phyloP scores from a whole-genome alignment of 2,888 invertebrate species.

The Stegana nigrithorax region DNA sequence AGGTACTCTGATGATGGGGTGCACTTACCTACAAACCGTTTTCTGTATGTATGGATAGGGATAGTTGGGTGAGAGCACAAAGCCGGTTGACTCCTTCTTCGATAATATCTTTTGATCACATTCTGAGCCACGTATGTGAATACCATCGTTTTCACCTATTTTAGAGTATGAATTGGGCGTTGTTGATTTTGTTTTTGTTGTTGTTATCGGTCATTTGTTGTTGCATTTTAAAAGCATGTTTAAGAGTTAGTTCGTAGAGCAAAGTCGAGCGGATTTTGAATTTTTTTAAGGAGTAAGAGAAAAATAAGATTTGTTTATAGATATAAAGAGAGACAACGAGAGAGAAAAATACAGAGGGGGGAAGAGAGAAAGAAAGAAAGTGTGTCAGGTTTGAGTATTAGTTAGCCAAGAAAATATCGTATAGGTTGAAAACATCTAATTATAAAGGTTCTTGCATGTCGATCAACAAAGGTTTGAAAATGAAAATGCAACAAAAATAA shows the following conservation, averaged over 20 bases:
- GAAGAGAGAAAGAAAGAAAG: conserved; percentile 19
- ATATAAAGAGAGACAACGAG: background rate
- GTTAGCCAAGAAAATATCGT: no score
- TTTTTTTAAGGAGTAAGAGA: no score
- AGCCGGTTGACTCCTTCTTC: conserved; percentile 91
- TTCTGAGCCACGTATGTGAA: conserved; percentile 96
- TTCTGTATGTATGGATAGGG: conserved; percentile 95
- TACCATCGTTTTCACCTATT: conserved; percentile 86
- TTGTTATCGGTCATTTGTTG: conserved; percentile 36
- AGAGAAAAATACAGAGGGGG: conserved; percentile 14
- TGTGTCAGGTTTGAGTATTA: no score
- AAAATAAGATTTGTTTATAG: no score
- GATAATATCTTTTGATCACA: conserved; percentile 98
- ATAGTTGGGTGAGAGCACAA: conserved; percentile 95
- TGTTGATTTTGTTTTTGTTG: conserved; percentile 21
- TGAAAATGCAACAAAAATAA: conserved; percentile 47
- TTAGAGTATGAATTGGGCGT: conserved; percentile 33
- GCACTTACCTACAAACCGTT: conserved; percentile 86
- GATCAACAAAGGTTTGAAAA: conserved; percentile 14
- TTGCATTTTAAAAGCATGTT: conserved; percentile 45
- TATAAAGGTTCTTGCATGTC: conserved; percentile 19
- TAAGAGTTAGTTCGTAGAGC: conserved; percentile 5
- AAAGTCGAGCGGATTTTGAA: conserved; percentile 30
- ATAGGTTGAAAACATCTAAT: no score
- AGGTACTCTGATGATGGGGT: background rate